Evolutionary conservation across 2,888 invertebrate species (phyloP).

Genomic region (Acanthosepion esculentum): DNA sequence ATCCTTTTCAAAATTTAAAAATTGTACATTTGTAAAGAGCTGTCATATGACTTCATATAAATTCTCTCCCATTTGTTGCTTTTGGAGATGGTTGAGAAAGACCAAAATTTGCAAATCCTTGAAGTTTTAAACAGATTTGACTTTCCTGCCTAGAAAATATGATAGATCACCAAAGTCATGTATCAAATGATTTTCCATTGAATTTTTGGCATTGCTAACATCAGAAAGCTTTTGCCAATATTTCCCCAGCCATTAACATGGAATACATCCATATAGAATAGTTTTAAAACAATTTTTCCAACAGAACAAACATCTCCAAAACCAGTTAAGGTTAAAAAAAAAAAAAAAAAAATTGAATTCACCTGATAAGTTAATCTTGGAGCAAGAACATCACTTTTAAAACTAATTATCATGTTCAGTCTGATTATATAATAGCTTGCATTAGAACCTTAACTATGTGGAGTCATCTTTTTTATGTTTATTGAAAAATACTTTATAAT

Average conservation of each 20-base stretch:
- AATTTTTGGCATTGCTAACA: not conserved
- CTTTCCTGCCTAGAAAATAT: slow-evolving; percentile 25
- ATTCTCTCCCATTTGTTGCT: not conserved
- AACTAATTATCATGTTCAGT: slow-evolving; percentile 8
- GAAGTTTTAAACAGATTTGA: slow-evolving; percentile 33
- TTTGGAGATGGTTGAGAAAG: slow-evolving; percentile 12
- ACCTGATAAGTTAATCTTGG: not conserved
- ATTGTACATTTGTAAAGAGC: not conserved
- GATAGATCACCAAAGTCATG: slow-evolving; percentile 14
- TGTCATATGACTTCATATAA: not conserved
- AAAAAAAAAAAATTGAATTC: not conserved
- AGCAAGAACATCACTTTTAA: not conserved
- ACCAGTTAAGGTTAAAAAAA: not conserved
- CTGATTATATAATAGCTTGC: not conserved
- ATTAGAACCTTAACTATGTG: not conserved
- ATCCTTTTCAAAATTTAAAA: not conserved
- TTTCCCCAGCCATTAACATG: slow-evolving; percentile 21
- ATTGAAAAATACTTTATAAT: not conserved
- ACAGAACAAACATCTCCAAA: slow-evolving; percentile 15
- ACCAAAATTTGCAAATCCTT: slow-evolving; percentile 33
- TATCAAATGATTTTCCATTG: not conserved
- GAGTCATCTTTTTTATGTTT: not conserved
- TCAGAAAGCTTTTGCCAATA: not conserved
- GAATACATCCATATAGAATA: not conserved
- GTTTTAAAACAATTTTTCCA: slow-evolving; percentile 3